These are phyloP conservation scores for Oophaga pumilio DNA, from an alignment of 2,113 vertebrate species.

Conservation along the genomic window DNA sequence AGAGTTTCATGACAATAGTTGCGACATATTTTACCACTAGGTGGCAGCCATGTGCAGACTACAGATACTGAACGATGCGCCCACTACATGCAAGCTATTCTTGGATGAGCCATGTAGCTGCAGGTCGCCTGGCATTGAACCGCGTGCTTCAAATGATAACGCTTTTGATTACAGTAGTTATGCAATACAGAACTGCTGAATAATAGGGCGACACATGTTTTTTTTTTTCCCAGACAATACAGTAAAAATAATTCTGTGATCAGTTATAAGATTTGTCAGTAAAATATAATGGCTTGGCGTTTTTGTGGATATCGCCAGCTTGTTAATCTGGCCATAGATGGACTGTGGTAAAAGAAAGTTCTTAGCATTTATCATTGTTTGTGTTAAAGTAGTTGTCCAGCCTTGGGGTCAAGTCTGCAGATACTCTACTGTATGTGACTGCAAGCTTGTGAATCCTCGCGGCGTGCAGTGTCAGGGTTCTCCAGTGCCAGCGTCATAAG, in stretches of 20 bases:
- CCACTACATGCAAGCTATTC: not conserved
- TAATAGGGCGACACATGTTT: not conserved
- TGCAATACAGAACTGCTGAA: not conserved
- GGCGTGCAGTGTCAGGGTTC: no score
- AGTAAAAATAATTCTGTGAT: not conserved
- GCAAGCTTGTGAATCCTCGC: no score
- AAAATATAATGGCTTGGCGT: not conserved
- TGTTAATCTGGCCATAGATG: not conserved
- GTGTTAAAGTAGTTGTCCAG: not conserved
- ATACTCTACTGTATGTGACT: no score
- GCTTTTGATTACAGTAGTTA: slow-evolving; percentile 13
- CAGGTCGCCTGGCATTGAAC: not conserved
- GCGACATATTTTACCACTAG: no score
- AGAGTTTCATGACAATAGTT: no score
- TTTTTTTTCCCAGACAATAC: not conserved
- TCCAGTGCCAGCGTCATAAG: no score
- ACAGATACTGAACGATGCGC: not conserved
- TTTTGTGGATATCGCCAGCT: not conserved
- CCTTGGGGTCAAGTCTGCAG: no score
- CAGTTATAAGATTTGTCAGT: not conserved
- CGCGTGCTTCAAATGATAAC: not conserved
- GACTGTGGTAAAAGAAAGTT: not conserved
- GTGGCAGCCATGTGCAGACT: slow-evolving; percentile 13
- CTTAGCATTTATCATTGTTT: no score
- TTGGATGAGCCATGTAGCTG: not conserved